phyloP scores from a whole-genome alignment of 2,888 invertebrate genomes.

The Lycophotia porphyrea region DNA sequence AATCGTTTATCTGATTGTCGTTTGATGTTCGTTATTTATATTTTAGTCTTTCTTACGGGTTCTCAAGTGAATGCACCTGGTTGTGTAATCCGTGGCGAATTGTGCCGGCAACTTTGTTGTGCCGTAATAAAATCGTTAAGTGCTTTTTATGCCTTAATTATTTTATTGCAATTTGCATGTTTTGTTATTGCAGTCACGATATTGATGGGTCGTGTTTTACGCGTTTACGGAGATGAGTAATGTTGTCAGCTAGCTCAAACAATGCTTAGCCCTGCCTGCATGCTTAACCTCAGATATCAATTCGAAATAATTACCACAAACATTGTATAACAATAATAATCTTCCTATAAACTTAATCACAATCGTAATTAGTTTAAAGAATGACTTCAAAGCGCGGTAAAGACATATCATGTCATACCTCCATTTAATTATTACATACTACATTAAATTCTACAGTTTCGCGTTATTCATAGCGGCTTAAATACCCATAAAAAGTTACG shows the following conservation, averaged over 20 bases:
- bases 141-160: constrained; percentile 62
- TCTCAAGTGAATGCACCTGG: constrained; percentile 56
- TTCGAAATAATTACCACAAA: background rate
- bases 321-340: background rate
- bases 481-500: constrained; percentile 57
- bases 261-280: constrained; percentile 35
- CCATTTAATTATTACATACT: constrained; percentile 44
- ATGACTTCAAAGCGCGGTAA: background rate
- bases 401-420: constrained; percentile 19
- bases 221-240: constrained; percentile 50
- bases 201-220: constrained; percentile 59
- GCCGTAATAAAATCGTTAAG: constrained; percentile 60
- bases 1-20: constrained; percentile 71
- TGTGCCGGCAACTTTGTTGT: constrained; percentile 53
- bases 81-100: constrained; percentile 56
- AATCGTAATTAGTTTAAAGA: background rate
- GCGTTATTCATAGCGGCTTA: constrained; percentile 40
- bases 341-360: background rate
- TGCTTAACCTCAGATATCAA: constrained; percentile 36
- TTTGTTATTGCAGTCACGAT: constrained; percentile 61
- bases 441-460: constrained; percentile 46
- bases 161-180: constrained; percentile 62
- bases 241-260: constrained; percentile 21
- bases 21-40: constrained; percentile 68
- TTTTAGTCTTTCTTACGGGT: constrained; percentile 54